Base-by-base conservation (phyloP, 2,888 invertebrate species). In the Polia nebulosa region DNA sequence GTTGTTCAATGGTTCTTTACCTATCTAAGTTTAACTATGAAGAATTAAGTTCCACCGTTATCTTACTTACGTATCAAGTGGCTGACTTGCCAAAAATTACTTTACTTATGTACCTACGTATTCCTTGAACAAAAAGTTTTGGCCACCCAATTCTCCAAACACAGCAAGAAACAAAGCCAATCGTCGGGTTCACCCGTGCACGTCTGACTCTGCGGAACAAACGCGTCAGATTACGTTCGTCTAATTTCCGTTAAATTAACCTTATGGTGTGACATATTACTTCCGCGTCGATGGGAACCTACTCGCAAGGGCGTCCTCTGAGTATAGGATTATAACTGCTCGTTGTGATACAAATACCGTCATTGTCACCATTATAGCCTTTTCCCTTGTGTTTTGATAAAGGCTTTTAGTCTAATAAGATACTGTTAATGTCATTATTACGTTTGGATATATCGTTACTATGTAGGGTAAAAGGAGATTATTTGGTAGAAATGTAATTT, bases 161-260 rank as follows among this genome's bases (percentile, higher is more conserved):
- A 36, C 3, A 17, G 29, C 61, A 56, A 53, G 58, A 78, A 66
- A 63, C 44, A 66, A 49, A 59, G 27, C n/a, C 75, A 79, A 74
- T 79, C 56, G 45, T 27, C 34, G 52, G 17, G 53, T 25, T 29
- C 57, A 58, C 8, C 45, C 79, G 53, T 55, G 80, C 76, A 52
- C 53, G 62, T 57, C 47, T 57, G 58, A 79, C 41, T 27, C 41
- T 61, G 68, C 57, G 56, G 63, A 74, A 78, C 66, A 59, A 78
- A 51, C 63, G 75, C 63, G 60, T 74, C 56, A 59, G 80, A 77
- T 77, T 60, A 79, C 64, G 53, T 61, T 62, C 57, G 79, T 77
- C 74, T 77, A 77, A 77, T 77, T 79, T 77, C 76, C 79, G 76
- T 77, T 79, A 75, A 77, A 74, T 79, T 77, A 79, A 79, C 76